A percentile compares a stretch with the other conserved stretches of the same genome.
Conservation (phyloP, 2,797 vertebrate species). For the Pangasius sanitwongsei region DNA sequence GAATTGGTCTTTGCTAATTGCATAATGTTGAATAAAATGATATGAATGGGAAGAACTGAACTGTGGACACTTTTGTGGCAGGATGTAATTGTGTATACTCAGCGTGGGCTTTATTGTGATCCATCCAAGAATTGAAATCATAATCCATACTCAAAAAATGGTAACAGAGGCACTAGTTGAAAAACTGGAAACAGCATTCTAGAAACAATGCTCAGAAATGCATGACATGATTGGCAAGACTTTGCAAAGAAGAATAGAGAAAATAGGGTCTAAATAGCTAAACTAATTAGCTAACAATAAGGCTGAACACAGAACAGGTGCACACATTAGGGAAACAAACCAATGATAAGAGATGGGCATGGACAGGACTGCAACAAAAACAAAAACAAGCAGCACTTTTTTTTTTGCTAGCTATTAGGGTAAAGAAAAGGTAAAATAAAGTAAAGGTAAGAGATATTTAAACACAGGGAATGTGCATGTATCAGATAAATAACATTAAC, state of each 20-base stretch:
- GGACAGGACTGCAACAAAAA: neutral
- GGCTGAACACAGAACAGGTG: neutral
- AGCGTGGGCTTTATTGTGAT: neutral
- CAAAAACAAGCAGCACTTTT: neutral
- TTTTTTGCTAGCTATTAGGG: neutral
- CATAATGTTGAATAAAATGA: conserved; percentile 17
- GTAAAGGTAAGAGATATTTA: neutral
- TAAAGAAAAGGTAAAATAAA: neutral
- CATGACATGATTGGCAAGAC: neutral
- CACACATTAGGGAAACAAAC: neutral
- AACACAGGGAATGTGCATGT: neutral
- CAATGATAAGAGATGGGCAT: neutral
- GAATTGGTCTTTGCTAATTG: neutral
- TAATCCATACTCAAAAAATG: neutral
- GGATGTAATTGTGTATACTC: neutral
- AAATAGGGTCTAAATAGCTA: neutral
- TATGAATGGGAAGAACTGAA: neutral
- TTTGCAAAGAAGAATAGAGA: neutral
- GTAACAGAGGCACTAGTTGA: neutral
- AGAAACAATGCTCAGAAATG: neutral
- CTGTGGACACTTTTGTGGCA: neutral
- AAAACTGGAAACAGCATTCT: neutral
- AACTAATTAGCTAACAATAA: neutral
- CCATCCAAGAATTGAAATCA: neutral
- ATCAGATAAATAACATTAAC: neutral